Evolutionary conservation across 2,797 vertebrate species (phyloP).

Genomic region (Urophycis tenuis): DNA sequence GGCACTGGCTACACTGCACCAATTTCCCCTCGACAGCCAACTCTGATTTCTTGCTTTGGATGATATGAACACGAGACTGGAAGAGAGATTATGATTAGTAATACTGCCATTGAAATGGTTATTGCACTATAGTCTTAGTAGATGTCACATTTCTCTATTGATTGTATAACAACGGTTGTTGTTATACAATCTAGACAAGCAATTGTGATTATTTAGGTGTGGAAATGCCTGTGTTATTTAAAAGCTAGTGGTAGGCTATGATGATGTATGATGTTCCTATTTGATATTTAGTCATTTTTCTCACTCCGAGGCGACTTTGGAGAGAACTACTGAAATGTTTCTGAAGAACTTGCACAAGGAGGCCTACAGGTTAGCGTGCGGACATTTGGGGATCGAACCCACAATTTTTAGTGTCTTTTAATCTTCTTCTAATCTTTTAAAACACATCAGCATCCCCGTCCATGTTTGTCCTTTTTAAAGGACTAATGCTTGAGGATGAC

Average conservation of each 20-base stretch:
- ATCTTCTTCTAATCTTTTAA: too few species aligned
- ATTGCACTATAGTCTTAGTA: neutral
- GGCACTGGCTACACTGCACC: constrained; percentile 45
- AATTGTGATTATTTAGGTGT: neutral
- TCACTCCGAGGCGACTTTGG: neutral
- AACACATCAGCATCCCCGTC: neutral
- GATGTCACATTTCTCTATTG: neutral
- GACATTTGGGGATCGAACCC: neutral
- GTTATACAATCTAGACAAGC: too few species aligned
- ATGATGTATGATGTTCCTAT: neutral
- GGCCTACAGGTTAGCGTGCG: too few species aligned
- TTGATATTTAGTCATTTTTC: neutral
- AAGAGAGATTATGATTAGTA: constrained; percentile 12
- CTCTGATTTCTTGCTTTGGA: constrained; percentile 27
- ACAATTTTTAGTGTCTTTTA: too few species aligned
- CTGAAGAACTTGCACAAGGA: neutral
- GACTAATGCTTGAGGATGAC: neutral
- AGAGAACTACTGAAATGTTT: too few species aligned
- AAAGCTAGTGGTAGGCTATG: neutral
- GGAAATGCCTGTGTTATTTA: neutral
- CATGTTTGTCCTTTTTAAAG: neutral
- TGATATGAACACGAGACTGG: constrained; percentile 12
- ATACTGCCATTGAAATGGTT: neutral
- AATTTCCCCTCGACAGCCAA: constrained; percentile 9
- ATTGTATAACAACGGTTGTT: neutral